Conservation (phyloP, 2,888 invertebrate genomes). For the Clepsis dumicolana region DNA sequence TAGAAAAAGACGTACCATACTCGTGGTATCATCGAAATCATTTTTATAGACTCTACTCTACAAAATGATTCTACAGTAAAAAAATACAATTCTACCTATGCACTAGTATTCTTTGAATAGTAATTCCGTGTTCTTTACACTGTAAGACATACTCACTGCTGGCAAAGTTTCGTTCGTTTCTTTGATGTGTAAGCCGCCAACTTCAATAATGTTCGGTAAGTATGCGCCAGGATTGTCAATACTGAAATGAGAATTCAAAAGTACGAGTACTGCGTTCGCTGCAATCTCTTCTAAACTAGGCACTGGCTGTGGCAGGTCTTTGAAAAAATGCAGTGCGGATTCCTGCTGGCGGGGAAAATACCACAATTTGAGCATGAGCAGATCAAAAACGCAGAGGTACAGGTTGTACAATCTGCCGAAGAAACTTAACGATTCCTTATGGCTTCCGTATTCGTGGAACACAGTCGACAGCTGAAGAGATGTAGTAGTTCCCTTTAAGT, state of each 20-base stretch:
- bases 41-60: not conserved
- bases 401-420: constrained; percentile 44
- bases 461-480: constrained; percentile 45
- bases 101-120: not conserved
- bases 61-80: too few species aligned
- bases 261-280: constrained; percentile 54
- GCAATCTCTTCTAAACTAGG: constrained; percentile 49
- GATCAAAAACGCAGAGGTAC: constrained; percentile 31
- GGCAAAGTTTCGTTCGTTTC: constrained; percentile 36
- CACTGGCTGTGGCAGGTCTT: constrained; percentile 44
- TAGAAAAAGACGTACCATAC: too few species aligned
- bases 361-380: constrained; percentile 36
- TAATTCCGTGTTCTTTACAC: not conserved
- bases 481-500: constrained; percentile 43
- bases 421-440: constrained; percentile 39
- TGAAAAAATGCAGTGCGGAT: constrained; percentile 51
- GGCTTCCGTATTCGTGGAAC: constrained; percentile 42
- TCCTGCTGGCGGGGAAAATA: constrained; percentile 47
- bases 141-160: constrained; percentile 7
- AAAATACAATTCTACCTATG: too few species aligned
- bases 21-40: not conserved
- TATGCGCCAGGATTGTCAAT: constrained; percentile 59
- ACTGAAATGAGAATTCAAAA: constrained; percentile 66
- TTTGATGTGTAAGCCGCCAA: constrained; percentile 62
- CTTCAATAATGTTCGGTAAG: constrained; percentile 71